A percentile compares a stretch with the other conserved stretches of the same genome.
These are phyloP conservation scores for Syngnathus acus DNA, from an alignment of 2,797 vertebrate genomes.

Conservation along the genomic window DNA sequence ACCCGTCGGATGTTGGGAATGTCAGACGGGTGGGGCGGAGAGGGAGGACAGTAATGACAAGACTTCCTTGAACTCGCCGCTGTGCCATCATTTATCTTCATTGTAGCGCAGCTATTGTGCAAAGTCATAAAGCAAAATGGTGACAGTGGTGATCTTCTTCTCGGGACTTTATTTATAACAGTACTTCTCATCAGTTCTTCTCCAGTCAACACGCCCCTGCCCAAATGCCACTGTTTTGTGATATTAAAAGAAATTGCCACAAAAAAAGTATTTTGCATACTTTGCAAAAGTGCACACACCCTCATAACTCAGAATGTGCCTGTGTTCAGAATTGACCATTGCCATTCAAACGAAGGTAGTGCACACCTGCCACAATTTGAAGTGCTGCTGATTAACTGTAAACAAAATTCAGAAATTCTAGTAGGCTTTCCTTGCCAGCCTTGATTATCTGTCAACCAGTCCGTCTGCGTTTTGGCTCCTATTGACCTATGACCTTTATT, in stretches of 20 bases:
- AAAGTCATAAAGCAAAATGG: conserved; percentile 3
- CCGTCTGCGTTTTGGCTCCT: too few species aligned
- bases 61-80: background rate
- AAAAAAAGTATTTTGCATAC: too few species aligned
- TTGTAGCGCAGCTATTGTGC: background rate
- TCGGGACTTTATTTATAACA: background rate
- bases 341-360: background rate
- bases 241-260: background rate
- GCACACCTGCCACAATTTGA: background rate
- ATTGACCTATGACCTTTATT: background rate
- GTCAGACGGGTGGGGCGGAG: background rate
- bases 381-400: background rate
- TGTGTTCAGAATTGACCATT: background rate
- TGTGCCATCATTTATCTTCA: background rate
- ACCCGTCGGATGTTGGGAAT: conserved; percentile 9
- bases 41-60: background rate
- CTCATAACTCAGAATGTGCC: too few species aligned
- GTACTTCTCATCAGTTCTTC: background rate
- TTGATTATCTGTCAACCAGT: too few species aligned
- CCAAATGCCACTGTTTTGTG: background rate
- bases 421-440: background rate
- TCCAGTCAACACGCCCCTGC: background rate
- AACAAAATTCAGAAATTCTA: background rate
- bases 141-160: background rate
- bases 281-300: background rate